These are phyloP conservation scores for Chymomyza fuscimana DNA, from an alignment of 2,888 invertebrate species.

Conservation along the genomic window DNA sequence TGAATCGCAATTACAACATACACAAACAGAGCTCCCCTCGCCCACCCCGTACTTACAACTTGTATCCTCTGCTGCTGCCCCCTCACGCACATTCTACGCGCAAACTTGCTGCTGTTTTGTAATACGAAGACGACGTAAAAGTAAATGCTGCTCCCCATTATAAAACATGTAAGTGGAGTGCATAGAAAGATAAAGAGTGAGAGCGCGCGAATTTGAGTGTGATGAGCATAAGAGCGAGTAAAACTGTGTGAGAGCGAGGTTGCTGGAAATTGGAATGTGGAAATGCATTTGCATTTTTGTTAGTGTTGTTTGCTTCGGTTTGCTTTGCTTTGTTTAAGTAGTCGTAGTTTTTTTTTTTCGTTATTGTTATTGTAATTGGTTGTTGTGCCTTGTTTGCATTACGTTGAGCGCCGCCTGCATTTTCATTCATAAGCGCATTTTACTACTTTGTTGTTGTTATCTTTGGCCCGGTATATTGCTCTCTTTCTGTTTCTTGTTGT, in stretches of 20 bases:
- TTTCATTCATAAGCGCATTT: slow-evolving; percentile 70
- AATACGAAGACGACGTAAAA: slow-evolving; percentile 9
- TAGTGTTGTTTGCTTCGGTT: background rate
- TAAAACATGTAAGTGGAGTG: slow-evolving; percentile 5
- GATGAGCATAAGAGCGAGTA: slow-evolving; percentile 11
- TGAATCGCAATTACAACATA: slow-evolving; percentile 72
- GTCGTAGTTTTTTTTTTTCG: background rate
- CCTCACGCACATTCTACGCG: background rate
- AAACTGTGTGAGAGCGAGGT: slow-evolving; percentile 32
- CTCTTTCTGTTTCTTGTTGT: slow-evolving; percentile 31
- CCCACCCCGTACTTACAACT: background rate
- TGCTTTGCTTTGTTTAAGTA: background rate
- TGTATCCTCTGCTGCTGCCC: background rate
- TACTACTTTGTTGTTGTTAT: slow-evolving; percentile 32
- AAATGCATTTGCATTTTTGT: slow-evolving; percentile 48
- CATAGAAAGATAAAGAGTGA: background rate
- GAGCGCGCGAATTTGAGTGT: background rate
- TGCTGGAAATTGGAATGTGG: slow-evolving; percentile 13
- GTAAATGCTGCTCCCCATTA: slow-evolving; percentile 6
- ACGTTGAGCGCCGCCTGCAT: slow-evolving; percentile 28
- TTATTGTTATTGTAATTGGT: background rate
- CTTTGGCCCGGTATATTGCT: slow-evolving; percentile 30
- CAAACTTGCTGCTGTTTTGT: slow-evolving; percentile 20
- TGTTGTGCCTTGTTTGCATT: slow-evolving; percentile 31
- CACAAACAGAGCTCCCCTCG: slow-evolving; percentile 58